A percentile compares a stretch with the other conserved stretches of the same genome.
Evolutionary conservation across 2,888 invertebrate species (phyloP).

Genomic region (Luffia ferchaultella): DNA sequence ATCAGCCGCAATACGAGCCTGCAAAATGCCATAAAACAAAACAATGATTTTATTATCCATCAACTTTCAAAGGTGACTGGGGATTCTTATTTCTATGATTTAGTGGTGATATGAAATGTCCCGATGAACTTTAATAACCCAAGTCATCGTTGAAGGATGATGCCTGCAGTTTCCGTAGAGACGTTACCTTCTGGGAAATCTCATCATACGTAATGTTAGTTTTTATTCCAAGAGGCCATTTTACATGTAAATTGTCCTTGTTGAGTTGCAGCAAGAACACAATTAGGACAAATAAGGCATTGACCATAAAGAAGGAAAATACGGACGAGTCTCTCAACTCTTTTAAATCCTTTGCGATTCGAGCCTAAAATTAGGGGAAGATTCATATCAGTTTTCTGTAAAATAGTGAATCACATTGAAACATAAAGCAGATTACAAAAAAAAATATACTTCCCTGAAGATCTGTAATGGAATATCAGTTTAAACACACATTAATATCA

Average conservation of each 20-base stretch:
- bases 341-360: constrained; percentile 90
- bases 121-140: no score
- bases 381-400: constrained; percentile 19
- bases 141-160: constrained; percentile 61
- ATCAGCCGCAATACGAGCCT: constrained; percentile 90
- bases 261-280: constrained; percentile 98
- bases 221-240: constrained; percentile 96
- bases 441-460: constrained; percentile 16
- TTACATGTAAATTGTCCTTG: constrained; percentile 95
- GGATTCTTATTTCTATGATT: constrained; percentile 27
- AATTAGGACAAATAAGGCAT: constrained; percentile 98
- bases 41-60: constrained; percentile 38
- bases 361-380: constrained; percentile 77
- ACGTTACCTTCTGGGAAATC: constrained; percentile 89
- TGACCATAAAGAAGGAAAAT: constrained; percentile 98
- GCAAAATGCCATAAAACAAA: constrained; percentile 64
- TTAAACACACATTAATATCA: constrained; percentile 7
- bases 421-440: constrained; percentile 10
- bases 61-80: constrained; percentile 67
- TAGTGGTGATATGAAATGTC: constrained; percentile 10
- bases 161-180: constrained; percentile 45
- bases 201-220: constrained; percentile 93
- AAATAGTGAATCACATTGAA: background rate
- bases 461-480: constrained; percentile 6
- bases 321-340: constrained; percentile 95